Base-by-base conservation (phyloP, 2,797 vertebrate species). In the Miichthys miiuy region DNA sequence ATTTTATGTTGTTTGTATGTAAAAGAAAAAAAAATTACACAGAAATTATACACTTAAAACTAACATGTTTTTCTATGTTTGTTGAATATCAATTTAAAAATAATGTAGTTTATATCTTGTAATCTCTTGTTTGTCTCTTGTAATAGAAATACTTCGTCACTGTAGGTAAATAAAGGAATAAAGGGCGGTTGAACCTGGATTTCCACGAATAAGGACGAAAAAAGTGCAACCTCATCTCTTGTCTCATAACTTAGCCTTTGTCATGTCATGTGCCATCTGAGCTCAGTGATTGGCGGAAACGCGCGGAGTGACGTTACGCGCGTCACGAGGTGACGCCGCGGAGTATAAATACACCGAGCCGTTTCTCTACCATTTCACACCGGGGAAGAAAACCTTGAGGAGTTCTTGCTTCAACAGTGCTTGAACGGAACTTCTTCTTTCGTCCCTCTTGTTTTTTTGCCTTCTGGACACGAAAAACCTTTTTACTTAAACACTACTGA, bases 401-500 rank as follows among this genome's bases (percentile, higher is more conserved):
- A 83, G 93, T 95, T 95, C 90, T 95, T 95, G 95, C 94, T 93
- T 96, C 95, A 95, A 95, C 94, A 95, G 94, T 95, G 94, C 64
- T 96, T 96, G 95, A 93, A 95, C 94, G 92, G 94, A 94, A 88
- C 92, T 87, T 88, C 86, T 79, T 50, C 8, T 20, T 77, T 91
- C 61, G 23, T 75, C 67, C 80, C 30, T 4, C 1, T 14, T 38
- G 34, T 9, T 17, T 21, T 17, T 38, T 0, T n/a, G 1, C 25
- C 2, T 77, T 76, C 46, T 55, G 17, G 3, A 54, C 5, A 2
- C 41, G 0, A 30, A 1, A 0, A 38, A 6, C 65, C 12, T 14
- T 47, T 47, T 4, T 77, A 82, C 77, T 82, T 82, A 8, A 89
- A 80, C 71, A 63, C 67, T 75, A 70, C 72, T 21, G 20, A 69